Percentiles rank a stretch among this genome's conserved stretches.
Conservation (phyloP, 23 tunicate genomes). For the Styela clava region DNA sequence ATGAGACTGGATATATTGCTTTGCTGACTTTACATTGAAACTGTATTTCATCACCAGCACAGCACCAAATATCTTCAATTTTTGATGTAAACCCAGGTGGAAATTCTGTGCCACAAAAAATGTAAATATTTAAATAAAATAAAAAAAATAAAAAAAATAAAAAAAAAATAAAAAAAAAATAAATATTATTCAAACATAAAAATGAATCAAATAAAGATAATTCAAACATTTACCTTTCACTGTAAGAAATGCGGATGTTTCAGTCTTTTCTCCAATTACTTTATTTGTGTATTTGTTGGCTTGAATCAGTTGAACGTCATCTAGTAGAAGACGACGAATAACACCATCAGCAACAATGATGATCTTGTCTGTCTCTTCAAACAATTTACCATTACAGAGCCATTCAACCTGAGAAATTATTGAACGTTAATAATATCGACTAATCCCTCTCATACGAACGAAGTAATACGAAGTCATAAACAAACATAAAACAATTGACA, state of each 20-base stretch:
- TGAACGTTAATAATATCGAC: too few relatives aligned
- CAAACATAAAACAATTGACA: too few relatives aligned
- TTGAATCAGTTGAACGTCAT: constrained; percentile 23
- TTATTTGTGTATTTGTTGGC: constrained; percentile 4
- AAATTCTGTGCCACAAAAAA: constrained; percentile 15
- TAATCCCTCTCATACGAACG: too few relatives aligned
- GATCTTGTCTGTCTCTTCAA: not conserved
- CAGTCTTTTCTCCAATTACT: constrained; percentile 20
- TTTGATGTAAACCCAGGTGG: constrained; percentile 17
- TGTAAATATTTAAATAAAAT: not conserved
- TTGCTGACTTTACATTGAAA: constrained; percentile 25
- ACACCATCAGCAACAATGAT: constrained; percentile 21
- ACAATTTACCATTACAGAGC: constrained; percentile 19
- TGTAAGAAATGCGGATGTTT: not conserved
- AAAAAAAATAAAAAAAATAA: not conserved
- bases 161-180: not conserved
- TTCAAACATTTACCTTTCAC: constrained; percentile 7
- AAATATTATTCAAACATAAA: not conserved
- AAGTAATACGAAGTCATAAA: not conserved
- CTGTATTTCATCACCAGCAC: constrained; percentile 29
- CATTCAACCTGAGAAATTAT: constrained; percentile 16
- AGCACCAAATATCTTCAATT: constrained; percentile 7
- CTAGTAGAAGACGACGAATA: constrained; percentile 1
- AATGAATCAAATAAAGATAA: not conserved
- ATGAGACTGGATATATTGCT: constrained; percentile 19